phyloP scores from a whole-genome alignment of 2,888 invertebrate genomes.

The Ophion costatus region DNA sequence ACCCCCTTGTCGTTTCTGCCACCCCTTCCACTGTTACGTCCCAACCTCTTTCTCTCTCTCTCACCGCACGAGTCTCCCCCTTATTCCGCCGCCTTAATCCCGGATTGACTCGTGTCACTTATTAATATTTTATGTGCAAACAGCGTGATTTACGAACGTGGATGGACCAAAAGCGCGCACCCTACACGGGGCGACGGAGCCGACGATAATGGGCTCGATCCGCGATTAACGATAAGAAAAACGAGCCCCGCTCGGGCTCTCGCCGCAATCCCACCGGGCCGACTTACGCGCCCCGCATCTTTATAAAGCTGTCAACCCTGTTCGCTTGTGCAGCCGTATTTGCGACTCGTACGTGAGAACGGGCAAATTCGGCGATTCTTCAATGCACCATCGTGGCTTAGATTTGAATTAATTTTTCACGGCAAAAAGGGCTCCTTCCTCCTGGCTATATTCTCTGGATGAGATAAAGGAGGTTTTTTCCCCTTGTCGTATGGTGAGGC shows the following conservation, averaged over 20 bases:
- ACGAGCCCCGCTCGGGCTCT: not conserved
- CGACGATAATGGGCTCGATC: slow-evolving; percentile 56
- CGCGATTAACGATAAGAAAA: slow-evolving; percentile 60
- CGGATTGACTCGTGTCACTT: slow-evolving; percentile 84
- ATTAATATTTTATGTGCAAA: slow-evolving; percentile 84
- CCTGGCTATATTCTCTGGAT: no score
- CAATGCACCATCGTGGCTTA: no score
- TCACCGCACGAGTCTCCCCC: slow-evolving; percentile 61
- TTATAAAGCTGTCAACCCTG: slow-evolving; percentile 5
- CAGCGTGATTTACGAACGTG: slow-evolving; percentile 80
- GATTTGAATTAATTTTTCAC: no score
- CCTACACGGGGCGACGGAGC: slow-evolving; percentile 8
- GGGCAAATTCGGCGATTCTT: no score
- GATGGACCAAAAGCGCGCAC: slow-evolving; percentile 63
- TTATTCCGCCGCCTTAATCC: slow-evolving; percentile 77
- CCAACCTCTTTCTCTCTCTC: slow-evolving; percentile 8
- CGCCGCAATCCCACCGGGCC: not conserved
- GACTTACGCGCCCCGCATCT: not conserved
- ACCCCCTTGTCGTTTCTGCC: slow-evolving; percentile 70
- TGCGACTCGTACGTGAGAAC: no score
- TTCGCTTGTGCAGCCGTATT: no score
- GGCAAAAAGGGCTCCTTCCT: no score
- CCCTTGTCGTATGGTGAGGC: no score
- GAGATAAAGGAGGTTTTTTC: no score
- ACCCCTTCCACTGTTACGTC: slow-evolving; percentile 38